Base-by-base conservation (phyloP, 2,888 invertebrate genomes). In the Oscheius onirici region DNA sequence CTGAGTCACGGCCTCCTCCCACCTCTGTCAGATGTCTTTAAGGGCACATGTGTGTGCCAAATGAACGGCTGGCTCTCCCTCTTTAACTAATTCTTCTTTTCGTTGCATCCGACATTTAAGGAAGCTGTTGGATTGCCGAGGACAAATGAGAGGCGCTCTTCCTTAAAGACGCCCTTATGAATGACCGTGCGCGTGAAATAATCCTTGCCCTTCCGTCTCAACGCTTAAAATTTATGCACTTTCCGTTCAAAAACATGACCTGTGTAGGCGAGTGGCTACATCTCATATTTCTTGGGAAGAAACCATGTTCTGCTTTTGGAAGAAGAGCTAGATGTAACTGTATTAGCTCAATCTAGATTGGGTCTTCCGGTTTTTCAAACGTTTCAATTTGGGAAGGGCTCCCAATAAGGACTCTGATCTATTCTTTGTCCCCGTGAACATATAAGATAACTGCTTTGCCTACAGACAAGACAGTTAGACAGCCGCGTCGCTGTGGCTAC, bases 91-190 rank as follows among this genome's bases (percentile, higher is more conserved):
- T 58, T 40, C 58, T 41, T 34, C 41, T 41, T 58, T 58, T 58
- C 58, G 58, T 58, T 58, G 58, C 58, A 58, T 58, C 58, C 58
- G 58, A 58, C 41, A 58, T 17, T 58, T 41, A 41, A 41, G 28
- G 49, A 10, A 49, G 40, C 40, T n/a, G 63, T 28, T 63, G 63
- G 63, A 63, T 63, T 63, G 46, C 22, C n/a, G 63, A 63, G 46
- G 63, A 63, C 46, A 63, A 63, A 63, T 63, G 63, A 63, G 63
- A 63, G 63, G 34, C 49, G 49, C 63, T 63, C 63, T 24, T 44
- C 34, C 49, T 63, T 49, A 40, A 46, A 55, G 63, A 17, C 49
- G 44, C 28, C 24, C 26, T 63, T 63, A 63, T 63, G 63, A 63
- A 63, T 63, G 46, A 46, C 43, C 60, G 34, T 34, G n/a, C 44